Evolutionary conservation across 2,888 invertebrate species (phyloP), one percentile per base, ranked within the genome.

Genomic region (Aplocera efformata): DNA sequence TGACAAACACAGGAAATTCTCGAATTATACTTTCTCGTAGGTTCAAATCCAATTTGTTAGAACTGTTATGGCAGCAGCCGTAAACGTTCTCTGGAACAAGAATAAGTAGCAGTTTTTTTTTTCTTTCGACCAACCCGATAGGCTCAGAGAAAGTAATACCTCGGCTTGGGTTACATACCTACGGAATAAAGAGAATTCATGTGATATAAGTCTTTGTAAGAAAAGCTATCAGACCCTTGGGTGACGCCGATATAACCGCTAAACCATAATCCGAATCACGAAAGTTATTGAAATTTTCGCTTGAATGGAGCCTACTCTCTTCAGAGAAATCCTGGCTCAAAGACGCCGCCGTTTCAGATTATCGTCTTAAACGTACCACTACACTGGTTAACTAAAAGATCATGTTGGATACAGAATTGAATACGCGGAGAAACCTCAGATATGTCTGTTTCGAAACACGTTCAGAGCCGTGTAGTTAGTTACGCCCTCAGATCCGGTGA

Each of bases 171-270:
- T 66, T 66, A 69, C 69, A 68, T 68, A 71, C 63, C 67, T 66
- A 67, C 63, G 55, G 63, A 62, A 60, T 48, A 56, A 66, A 67
- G 67, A 66, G 71, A 53, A 74, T 76, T 76, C 73, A 70, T 74
- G 81, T 79, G 76, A 77, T 76, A 77, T 79, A 79, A 77, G 79
- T 81, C 72, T 79, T 79, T 73, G 73, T 71, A 79, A 72, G 76
- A 72, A 72, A 78, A 79, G 64, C 78, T 79, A 76, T 80, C 63
- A 50, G 59, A 69, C 80, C 69, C 79, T 48, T 44, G 72, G 63
- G 79, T 58, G 61, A 63, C 72, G 67, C 32, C 30, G 10, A 29
- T 83, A 80, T 79, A 82, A 78, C 73, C 74, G 75, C 71, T 78
- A 77, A 78, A 69, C 76, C 76, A 72, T 68, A 68, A 60, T 64